Conservation (phyloP, 2,113 vertebrate species). For the Nyctereutes procyonoides region DNA sequence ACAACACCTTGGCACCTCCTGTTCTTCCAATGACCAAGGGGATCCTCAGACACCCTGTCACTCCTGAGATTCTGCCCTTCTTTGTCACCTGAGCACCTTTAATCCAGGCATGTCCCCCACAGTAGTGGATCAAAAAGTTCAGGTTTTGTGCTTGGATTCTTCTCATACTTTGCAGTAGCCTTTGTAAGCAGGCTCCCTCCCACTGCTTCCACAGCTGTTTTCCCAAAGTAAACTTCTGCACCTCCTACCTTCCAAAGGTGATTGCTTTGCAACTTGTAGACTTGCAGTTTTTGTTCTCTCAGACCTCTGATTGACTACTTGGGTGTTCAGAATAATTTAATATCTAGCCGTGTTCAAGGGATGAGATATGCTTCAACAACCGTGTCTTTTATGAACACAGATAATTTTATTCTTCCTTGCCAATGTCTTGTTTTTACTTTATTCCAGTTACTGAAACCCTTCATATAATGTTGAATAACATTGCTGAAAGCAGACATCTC, state of each 20-base stretch:
- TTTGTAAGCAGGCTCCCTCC: neutral
- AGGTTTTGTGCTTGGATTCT: neutral
- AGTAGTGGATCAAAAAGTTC: neutral
- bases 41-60: neutral
- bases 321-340: neutral
- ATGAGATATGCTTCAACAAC: neutral
- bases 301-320: neutral
- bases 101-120: neutral
- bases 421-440: neutral
- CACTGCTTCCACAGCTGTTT: neutral
- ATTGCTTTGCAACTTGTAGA: neutral
- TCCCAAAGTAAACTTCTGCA: neutral
- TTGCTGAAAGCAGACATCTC: neutral
- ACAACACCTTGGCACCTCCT: neutral
- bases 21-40: neutral
- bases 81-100: neutral
- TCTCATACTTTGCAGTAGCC: neutral
- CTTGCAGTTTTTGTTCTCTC: neutral
- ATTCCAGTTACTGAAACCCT: neutral
- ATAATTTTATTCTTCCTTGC: neutral
- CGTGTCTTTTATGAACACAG: neutral
- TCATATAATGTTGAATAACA: neutral
- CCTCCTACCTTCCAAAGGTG: neutral
- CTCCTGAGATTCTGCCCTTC: neutral
- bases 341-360: neutral